These are phyloP conservation scores for Typhlomys cinereus DNA, from an alignment of 2,113 vertebrate genomes.

Conservation along the genomic window DNA sequence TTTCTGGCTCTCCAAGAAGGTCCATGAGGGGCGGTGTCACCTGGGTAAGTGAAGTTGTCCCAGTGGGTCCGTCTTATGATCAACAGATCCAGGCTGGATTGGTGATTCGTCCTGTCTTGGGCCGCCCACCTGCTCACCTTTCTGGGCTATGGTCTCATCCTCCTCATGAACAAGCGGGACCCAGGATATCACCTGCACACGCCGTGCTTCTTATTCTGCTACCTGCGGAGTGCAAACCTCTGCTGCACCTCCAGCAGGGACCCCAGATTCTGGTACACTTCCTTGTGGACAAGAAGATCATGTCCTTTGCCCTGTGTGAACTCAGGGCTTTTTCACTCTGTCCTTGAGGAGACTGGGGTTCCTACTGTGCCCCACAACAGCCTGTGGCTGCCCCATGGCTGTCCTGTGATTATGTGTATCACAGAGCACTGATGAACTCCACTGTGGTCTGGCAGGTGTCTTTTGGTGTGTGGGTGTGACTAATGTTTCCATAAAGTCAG, in stretches of 20 bases:
- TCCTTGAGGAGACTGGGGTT: rapidly evolving
- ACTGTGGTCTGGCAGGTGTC: background rate
- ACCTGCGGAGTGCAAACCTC: slow-evolving; percentile 67
- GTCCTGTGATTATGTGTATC: background rate
- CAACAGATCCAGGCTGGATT: slow-evolving; percentile 40
- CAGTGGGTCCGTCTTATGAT: slow-evolving; percentile 66
- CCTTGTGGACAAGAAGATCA: slow-evolving; percentile 4
- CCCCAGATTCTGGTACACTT: slow-evolving; percentile 70
- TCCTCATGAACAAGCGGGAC: background rate
- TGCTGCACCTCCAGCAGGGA: slow-evolving; percentile 71
- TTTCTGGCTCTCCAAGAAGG: background rate
- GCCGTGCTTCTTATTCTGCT: slow-evolving; percentile 76
- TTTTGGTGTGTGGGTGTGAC: slow-evolving; percentile 32
- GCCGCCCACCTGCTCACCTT: slow-evolving; percentile 48
- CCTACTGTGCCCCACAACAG: background rate
- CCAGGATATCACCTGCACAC: slow-evolving; percentile 57
- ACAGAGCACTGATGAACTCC: background rate
- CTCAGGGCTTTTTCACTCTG: slow-evolving; percentile 64
- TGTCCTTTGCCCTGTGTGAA: slow-evolving; percentile 62
- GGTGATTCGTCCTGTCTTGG: slow-evolving; percentile 68
- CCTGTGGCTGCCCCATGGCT: background rate
- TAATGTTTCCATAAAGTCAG: background rate
- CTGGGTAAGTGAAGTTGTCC: slow-evolving; percentile 69
- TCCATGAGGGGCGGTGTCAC: background rate
- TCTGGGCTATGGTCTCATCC: slow-evolving; percentile 65